Evolutionary conservation across 2,113 vertebrate species (phyloP).

Genomic region (Amblyopsis rosae): DNA sequence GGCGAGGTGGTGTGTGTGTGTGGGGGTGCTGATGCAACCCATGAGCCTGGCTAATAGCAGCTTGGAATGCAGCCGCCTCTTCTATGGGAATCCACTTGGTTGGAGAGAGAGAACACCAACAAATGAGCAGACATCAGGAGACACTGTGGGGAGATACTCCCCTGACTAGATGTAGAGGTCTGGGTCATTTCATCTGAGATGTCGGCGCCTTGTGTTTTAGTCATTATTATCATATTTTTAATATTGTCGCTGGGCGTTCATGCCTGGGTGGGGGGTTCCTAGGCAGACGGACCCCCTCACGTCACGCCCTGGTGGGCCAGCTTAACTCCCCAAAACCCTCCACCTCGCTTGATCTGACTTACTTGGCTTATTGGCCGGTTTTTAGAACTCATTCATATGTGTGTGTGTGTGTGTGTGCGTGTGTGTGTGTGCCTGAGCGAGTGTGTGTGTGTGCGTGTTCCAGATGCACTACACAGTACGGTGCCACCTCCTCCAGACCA

Average conservation of each 20-base stretch:
- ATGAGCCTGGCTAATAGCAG: conserved; percentile 69
- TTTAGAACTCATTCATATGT: conserved; percentile 1
- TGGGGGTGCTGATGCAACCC: conserved; percentile 59
- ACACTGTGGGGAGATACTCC: conserved; percentile 36
- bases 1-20: neutral
- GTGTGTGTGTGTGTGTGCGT: neutral
- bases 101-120: conserved; percentile 22
- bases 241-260: conserved; percentile 31
- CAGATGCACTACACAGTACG: too few species aligned
- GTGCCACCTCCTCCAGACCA: too few species aligned
- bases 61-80: conserved; percentile 61
- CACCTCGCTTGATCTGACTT: conserved; percentile 34
- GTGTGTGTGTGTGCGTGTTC: too few species aligned
- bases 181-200: conserved; percentile 23
- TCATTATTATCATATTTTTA: too few species aligned
- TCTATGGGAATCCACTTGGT: conserved; percentile 58
- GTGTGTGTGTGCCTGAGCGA: too few species aligned
- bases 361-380: conserved; percentile 10
- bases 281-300: conserved; percentile 42
- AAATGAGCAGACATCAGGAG: conserved; percentile 39
- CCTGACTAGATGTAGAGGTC: conserved; percentile 16
- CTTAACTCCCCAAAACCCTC: conserved; percentile 27
- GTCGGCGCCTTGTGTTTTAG: conserved; percentile 1
- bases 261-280: conserved; percentile 38
- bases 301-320: conserved; percentile 21